Conservation (phyloP, 37 sponge, comb jelly and placozoan species). For the Haliclona indistincta region DNA sequence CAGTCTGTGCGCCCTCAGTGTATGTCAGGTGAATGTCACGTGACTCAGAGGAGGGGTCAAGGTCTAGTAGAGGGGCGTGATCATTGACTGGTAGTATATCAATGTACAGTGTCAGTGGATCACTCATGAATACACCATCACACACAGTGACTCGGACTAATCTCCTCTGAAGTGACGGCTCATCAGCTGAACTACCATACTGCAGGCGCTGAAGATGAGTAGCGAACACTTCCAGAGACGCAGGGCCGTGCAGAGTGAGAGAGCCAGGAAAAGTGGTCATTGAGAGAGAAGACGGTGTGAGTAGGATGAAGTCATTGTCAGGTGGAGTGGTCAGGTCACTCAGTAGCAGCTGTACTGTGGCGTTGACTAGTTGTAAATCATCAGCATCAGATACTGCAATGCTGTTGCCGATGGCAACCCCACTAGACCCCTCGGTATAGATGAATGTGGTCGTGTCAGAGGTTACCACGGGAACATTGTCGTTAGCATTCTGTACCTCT, state of each 20-base stretch:
- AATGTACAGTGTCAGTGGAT: neutral
- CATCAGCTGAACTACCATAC: conserved; percentile 44
- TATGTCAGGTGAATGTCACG: neutral
- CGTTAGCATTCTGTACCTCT: conserved; percentile 22
- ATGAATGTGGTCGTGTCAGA: conserved; percentile 9
- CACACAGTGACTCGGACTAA: conserved; percentile 12
- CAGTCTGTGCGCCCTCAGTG: conserved; percentile 3
- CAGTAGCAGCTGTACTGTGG: conserved; percentile 22
- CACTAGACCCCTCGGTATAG: conserved; percentile 39
- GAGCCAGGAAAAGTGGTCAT: conserved; percentile 9
- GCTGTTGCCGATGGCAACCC: conserved; percentile 31
- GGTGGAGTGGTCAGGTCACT: conserved; percentile 7
- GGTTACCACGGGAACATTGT: conserved; percentile 23
- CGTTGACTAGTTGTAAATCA: conserved; percentile 23
- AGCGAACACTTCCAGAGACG: neutral
- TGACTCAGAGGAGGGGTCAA: neutral
- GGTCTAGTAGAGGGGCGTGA: conserved; percentile 12
- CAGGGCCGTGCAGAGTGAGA: conserved; percentile 1
- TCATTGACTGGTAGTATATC: conserved; percentile 23
- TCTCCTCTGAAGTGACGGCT: conserved; percentile 22
- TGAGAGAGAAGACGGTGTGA: conserved; percentile 10
- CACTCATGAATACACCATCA: conserved; percentile 45
- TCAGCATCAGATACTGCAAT: conserved; percentile 44
- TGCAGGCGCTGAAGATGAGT: conserved; percentile 14
- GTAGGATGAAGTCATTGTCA: conserved; percentile 28